Percentiles rank a stretch among this genome's conserved stretches.
phyloP scores from a whole-genome alignment of 2,888 invertebrate genomes.

The Dolichomitus sp. region DNA sequence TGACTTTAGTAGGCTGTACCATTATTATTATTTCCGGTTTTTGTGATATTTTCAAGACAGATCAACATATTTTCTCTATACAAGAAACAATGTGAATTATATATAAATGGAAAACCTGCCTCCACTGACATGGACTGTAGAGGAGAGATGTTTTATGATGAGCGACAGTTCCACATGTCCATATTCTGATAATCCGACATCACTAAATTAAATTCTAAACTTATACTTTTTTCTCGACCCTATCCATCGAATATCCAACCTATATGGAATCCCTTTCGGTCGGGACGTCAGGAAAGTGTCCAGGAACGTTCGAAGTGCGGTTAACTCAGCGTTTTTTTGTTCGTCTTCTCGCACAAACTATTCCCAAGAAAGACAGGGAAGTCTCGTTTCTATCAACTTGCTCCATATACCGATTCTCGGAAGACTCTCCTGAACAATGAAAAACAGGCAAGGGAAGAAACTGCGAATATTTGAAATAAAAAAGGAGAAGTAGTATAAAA shows the following conservation, averaged over 20 bases:
- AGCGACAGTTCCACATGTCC: background rate
- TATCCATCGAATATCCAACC: background rate
- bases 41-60: too few relatives aligned
- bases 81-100: too few relatives aligned
- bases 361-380: conserved; percentile 40
- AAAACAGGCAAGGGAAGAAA: conserved; percentile 57
- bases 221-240: background rate
- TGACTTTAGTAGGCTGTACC: too few relatives aligned
- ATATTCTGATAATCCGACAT: background rate
- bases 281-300: conserved; percentile 15
- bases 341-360: background rate
- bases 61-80: too few relatives aligned
- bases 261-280: background rate
- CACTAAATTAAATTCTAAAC: background rate
- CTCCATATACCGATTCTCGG: conserved; percentile 9
- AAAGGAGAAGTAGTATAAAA: conserved; percentile 9
- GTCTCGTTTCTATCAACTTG: conserved; percentile 23
- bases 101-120: too few relatives aligned
- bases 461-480: conserved; percentile 56
- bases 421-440: conserved; percentile 34
- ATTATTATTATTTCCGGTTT: too few relatives aligned
- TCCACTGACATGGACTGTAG: background rate
- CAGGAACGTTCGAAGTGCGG: conserved; percentile 16
- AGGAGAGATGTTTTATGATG: background rate
- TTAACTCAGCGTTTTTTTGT: background rate